phyloP scores from a whole-genome alignment of 37 sponge, comb jelly and placozoan genomes.

The Mnemiopsis leidyi region DNA sequence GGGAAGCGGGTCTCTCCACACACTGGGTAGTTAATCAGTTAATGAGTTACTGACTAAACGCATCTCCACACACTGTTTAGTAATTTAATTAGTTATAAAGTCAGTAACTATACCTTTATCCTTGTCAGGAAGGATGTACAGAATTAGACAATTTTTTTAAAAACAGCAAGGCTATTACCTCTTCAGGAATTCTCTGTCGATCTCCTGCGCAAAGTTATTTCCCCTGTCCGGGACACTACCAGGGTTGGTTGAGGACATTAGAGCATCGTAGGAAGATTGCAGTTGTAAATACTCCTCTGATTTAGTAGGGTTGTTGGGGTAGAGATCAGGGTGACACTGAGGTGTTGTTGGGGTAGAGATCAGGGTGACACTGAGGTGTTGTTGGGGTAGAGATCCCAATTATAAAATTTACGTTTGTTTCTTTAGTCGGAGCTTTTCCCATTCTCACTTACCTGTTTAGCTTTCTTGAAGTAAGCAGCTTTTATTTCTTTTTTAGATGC shows the following conservation, averaged over 20 bases:
- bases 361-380: conserved; percentile 19
- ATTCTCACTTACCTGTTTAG: neutral
- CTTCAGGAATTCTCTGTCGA: neutral
- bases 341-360: neutral
- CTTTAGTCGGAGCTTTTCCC: too few species aligned
- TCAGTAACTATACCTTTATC: too few species aligned
- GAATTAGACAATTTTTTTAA: too few species aligned
- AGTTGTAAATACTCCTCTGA: neutral
- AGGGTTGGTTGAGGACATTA: neutral
- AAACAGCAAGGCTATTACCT: too few species aligned
- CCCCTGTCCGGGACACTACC: neutral
- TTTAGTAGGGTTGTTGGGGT: neutral
- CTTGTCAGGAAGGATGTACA: too few species aligned
- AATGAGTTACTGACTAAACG: too few species aligned
- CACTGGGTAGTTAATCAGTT: too few species aligned
- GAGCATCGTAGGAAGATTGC: neutral
- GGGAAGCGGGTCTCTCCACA: neutral
- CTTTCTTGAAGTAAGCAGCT: neutral
- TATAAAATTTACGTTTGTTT: too few species aligned
- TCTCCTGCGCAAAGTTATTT: neutral
- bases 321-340: conserved; percentile 30
- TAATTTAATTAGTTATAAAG: too few species aligned
- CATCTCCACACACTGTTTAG: too few species aligned
- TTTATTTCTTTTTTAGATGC: neutral
- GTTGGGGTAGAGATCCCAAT: neutral